phyloP scores from a whole-genome alignment of 2,888 invertebrate genomes.

The Julus scandinavius region DNA sequence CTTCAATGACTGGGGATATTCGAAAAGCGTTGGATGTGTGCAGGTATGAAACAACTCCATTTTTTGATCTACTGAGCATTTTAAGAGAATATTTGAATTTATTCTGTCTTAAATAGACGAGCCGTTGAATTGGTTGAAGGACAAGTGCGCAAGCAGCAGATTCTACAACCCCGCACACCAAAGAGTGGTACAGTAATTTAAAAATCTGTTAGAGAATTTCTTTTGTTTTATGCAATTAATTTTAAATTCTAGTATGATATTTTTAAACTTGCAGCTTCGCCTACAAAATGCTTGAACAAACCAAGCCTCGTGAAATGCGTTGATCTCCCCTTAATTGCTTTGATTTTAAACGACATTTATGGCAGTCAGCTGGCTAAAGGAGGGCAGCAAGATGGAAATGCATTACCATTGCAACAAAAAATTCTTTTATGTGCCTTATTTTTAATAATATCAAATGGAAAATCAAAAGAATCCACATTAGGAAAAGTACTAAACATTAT shows the following conservation, averaged over 20 bases:
- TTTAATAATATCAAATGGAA: conserved; percentile 26
- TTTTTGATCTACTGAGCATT: not conserved
- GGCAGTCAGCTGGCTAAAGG: conserved; percentile 29
- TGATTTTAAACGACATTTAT: conserved; percentile 52
- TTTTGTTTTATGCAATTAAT: not conserved
- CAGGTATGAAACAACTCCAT: conserved; percentile 32
- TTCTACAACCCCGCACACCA: not conserved
- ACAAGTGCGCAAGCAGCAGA: conserved; percentile 30
- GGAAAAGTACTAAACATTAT: conserved; percentile 35
- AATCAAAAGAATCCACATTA: conserved; percentile 36
- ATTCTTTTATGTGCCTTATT: conserved; percentile 42
- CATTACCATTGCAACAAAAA: conserved; percentile 50
- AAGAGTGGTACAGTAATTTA: not conserved
- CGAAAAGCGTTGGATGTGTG: conserved; percentile 53
- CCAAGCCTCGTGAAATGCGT: conserved; percentile 45
- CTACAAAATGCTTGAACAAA: not conserved
- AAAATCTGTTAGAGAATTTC: not conserved
- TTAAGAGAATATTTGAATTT: not conserved
- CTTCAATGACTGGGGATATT: conserved; percentile 51
- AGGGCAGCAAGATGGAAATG: conserved; percentile 43
- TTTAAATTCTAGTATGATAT: not conserved
- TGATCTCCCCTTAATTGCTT: conserved; percentile 35
- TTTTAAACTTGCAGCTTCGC: not conserved
- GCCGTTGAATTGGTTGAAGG: conserved; percentile 49
- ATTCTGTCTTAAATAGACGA: conserved; percentile 19